Conservation (phyloP, 2,113 vertebrate species). For the Centropus bengalensis region DNA sequence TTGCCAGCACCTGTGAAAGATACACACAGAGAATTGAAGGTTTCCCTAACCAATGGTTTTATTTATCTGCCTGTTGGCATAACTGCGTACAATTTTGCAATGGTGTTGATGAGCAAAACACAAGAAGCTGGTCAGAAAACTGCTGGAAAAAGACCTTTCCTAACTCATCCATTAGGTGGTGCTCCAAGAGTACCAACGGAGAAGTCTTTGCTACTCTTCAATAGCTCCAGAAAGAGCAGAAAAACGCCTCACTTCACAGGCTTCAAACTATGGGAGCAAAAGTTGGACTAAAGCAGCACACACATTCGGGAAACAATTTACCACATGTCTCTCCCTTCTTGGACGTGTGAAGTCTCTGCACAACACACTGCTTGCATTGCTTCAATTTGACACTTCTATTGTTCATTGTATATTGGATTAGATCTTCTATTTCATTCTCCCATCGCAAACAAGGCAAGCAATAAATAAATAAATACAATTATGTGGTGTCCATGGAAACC, state of each 20-base stretch:
- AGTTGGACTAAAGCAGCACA: not conserved
- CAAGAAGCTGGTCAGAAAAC: not conserved
- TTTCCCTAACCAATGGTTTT: not conserved
- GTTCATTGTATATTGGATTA: constrained; percentile 28
- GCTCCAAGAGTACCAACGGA: constrained; percentile 61
- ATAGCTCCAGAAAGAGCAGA: constrained; percentile 22
- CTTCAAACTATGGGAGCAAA: constrained; percentile 24
- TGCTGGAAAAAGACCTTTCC: constrained; percentile 18
- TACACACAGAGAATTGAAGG: not conserved
- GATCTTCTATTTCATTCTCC: constrained; percentile 7
- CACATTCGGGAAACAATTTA: not conserved
- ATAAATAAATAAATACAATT: constrained; percentile 1
- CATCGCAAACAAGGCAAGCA: constrained; percentile 13
- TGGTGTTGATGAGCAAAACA: not conserved
- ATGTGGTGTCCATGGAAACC: not conserved
- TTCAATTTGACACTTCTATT: constrained; percentile 12
- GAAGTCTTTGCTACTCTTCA: constrained; percentile 4
- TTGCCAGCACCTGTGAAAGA: not conserved
- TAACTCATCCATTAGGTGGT: constrained; percentile 72
- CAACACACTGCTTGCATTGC: constrained; percentile 24
- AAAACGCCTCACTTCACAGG: not conserved
- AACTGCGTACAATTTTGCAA: not conserved
- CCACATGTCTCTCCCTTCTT: not conserved
- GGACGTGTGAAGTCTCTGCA: not conserved
- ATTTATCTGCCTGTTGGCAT: not conserved